phyloP scores from a whole-genome alignment of 2,888 invertebrate genomes.

The Mythimna loreyi region DNA sequence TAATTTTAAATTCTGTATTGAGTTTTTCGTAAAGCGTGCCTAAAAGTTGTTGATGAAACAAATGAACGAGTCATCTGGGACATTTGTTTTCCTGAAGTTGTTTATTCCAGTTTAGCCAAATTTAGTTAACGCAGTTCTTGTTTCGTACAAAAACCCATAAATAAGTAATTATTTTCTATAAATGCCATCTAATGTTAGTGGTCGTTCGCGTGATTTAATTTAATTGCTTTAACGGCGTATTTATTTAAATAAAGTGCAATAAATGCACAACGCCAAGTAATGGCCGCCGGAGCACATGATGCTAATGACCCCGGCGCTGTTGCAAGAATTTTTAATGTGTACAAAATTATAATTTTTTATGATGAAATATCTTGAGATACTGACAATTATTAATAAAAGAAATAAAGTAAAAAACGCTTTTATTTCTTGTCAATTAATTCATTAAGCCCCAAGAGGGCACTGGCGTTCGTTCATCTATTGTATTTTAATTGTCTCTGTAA shows the following conservation, averaged over 20 bases:
- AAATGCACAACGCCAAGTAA: slow-evolving; percentile 49
- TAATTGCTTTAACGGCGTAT: slow-evolving; percentile 67
- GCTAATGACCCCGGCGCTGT: slow-evolving; percentile 49
- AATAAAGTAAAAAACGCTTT: too few relatives aligned
- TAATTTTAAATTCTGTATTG: too few relatives aligned
- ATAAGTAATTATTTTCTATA: slow-evolving; percentile 15
- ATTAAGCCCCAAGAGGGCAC: too few relatives aligned
- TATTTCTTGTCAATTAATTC: too few relatives aligned
- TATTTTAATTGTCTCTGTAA: too few relatives aligned
- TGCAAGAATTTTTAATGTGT: slow-evolving; percentile 29
- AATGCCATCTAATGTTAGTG: slow-evolving; percentile 48
- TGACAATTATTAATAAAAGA: too few relatives aligned
- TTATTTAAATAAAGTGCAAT: slow-evolving; percentile 69
- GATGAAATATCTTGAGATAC: too few relatives aligned
- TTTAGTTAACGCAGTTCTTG: background rate
- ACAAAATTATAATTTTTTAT: too few relatives aligned
- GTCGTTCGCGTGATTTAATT: slow-evolving; percentile 63
- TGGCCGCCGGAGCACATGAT: slow-evolving; percentile 36
- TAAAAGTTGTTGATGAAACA: background rate
- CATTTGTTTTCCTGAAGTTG: background rate
- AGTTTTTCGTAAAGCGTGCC: too few relatives aligned
- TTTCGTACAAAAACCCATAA: background rate
- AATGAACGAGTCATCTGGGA: background rate
- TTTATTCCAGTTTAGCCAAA: background rate
- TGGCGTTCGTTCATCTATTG: too few relatives aligned